Evolutionary conservation across 2,888 invertebrate species (phyloP).

Genomic region (Apoda limacodes): DNA sequence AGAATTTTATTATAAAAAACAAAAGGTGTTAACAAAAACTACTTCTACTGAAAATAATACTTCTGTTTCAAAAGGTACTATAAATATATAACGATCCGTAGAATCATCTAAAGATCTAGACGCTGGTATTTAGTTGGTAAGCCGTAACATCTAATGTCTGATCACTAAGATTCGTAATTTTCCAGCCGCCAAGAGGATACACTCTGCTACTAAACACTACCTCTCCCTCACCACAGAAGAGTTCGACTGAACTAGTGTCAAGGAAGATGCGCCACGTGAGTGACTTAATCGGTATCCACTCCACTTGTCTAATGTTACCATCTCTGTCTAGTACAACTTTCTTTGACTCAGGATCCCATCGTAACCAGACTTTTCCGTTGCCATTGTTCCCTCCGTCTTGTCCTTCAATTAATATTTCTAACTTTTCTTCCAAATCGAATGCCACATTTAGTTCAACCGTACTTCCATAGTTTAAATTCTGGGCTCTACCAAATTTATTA

Average conservation of each 20-base stretch:
- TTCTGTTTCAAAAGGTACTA: too few relatives aligned
- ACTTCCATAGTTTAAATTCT: slow-evolving; percentile 30
- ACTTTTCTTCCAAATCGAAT: slow-evolving; percentile 30
- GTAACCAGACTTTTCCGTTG: slow-evolving; percentile 31
- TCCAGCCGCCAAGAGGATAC: slow-evolving; percentile 47
- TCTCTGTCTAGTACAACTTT: slow-evolving; percentile 44
- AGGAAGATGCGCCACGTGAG: slow-evolving; percentile 44
- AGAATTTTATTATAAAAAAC: too few relatives aligned
- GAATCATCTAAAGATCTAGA: too few relatives aligned
- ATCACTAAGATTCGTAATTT: slow-evolving; percentile 37
- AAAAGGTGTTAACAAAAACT: too few relatives aligned
- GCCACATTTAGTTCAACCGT: slow-evolving; percentile 42
- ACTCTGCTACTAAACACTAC: slow-evolving; percentile 55
- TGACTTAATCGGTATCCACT: slow-evolving; percentile 40
- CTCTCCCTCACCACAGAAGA: slow-evolving; percentile 60
- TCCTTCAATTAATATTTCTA: slow-evolving; percentile 39
- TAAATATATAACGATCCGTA: too few relatives aligned
- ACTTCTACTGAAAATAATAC: too few relatives aligned
- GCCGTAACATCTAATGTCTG: slow-evolving; percentile 36
- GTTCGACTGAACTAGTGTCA: slow-evolving; percentile 52
- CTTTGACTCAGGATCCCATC: slow-evolving; percentile 35
- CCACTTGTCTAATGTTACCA: slow-evolving; percentile 50
- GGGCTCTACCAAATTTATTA: slow-evolving; percentile 25
- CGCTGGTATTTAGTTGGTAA: slow-evolving; percentile 38
- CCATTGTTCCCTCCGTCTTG: slow-evolving; percentile 40